Conservation (phyloP, 2,888 invertebrate genomes). For the Pristionchus fissidentatus region DNA sequence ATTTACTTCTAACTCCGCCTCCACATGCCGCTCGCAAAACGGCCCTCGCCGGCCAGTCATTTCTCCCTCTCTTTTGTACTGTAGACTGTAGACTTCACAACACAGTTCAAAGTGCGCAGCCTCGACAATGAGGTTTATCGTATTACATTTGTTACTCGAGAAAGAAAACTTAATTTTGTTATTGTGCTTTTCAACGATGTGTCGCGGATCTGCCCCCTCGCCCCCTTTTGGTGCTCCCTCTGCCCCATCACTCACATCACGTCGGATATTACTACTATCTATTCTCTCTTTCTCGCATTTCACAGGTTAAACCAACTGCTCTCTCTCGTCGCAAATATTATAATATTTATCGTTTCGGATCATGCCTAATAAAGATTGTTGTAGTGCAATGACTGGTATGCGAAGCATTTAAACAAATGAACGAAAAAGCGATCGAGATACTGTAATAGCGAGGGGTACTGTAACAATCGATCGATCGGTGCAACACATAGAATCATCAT, state of each 20-base stretch:
- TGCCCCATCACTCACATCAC: conserved; percentile 12
- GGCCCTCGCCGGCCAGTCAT: neutral
- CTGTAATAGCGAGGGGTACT: too few species aligned
- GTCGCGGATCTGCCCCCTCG: conserved; percentile 8
- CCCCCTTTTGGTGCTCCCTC: conserved; percentile 16
- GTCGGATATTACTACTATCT: neutral
- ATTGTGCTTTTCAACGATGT: neutral
- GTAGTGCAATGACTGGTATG: neutral
- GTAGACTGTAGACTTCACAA: neutral
- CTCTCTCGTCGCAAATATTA: conserved; percentile 1
- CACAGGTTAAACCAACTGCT: conserved; percentile 25
- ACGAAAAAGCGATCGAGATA: too few species aligned
- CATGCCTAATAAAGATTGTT: conserved; percentile 37
- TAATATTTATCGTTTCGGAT: neutral
- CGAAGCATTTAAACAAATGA: neutral
- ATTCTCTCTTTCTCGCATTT: neutral
- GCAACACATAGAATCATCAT: too few species aligned
- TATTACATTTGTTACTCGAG: neutral
- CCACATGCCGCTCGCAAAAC: too few species aligned
- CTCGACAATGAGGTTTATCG: neutral
- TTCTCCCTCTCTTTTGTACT: neutral
- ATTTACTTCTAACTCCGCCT: neutral
- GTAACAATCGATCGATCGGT: too few species aligned
- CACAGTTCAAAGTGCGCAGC: neutral
- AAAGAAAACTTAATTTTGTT: neutral